Evolutionary conservation across 2,113 vertebrate genomes (phyloP), one percentile per base, ranked within the genome.

Genomic region (Cisticola juncidis): DNA sequence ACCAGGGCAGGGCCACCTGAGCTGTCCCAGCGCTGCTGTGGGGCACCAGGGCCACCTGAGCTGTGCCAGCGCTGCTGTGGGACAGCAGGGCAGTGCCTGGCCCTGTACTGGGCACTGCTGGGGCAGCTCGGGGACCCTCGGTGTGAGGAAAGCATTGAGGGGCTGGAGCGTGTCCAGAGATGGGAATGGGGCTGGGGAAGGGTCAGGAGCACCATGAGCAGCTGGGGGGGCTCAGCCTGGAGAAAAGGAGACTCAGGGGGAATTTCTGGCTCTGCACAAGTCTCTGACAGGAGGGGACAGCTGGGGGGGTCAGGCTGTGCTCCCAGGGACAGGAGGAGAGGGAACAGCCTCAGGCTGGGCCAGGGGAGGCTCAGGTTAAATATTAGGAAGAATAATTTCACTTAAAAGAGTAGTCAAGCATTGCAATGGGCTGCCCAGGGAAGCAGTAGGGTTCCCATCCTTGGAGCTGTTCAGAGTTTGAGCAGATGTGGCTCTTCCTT

Each of bases 251-350:
- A 15, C 28, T 81, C 45, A 11, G 38, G 15, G 45, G 19, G 3
- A 1, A 2, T 24, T 38, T 36, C 1, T 81, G 68, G 33, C 77
- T 66, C 51, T 45, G 33, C 28, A 51, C 45, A 66, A 2, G 3
- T 29, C 68, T 42, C 51, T 81, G 69, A 1, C 42, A 64, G 66
- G 85, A 70, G 20, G n/a, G 38, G 8, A 12, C 33, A 51, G 45
- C 62, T 0, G 0, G 11, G 28, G 28, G 19, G 6, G 5, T 28
- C 0, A 0, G 7, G 36, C 15, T 38, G 4, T 81, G 60, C 51
- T 73, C 2, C 7, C 44, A 58, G 22, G 28, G 33, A 51, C 77
- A 74, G 69, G 69, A 81, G 33, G 6, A 60, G 38, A 68, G 38
- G 69, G 13, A 68, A n/a, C 0, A 0, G 16, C 24, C 42, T n/a